phyloP scores from a whole-genome alignment of 2,888 invertebrate species.

The Busseola fusca region DNA sequence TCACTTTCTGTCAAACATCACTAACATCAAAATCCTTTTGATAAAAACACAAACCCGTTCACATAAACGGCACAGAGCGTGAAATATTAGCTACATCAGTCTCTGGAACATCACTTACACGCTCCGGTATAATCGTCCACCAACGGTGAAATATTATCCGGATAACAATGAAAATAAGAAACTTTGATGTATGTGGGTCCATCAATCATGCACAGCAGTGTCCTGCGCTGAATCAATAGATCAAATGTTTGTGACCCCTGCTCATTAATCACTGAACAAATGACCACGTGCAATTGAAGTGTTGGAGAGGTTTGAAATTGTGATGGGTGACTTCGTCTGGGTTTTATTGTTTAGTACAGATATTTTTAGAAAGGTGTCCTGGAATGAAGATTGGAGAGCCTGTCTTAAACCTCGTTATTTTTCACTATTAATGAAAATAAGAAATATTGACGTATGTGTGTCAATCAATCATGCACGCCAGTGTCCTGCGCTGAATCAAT shows the following conservation, averaged over 20 bases:
- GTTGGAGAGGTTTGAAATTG: slow-evolving; percentile 21
- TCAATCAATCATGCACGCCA: slow-evolving; percentile 65
- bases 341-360: not conserved
- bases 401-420: not conserved
- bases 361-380: not conserved
- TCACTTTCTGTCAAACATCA: not conserved
- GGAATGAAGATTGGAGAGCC: not conserved
- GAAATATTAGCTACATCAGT: slow-evolving; percentile 75
- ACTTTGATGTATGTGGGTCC: slow-evolving; percentile 72
- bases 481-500: slow-evolving; percentile 71
- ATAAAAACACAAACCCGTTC: slow-evolving; percentile 26
- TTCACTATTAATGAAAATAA: slow-evolving; percentile 68
- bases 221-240: slow-evolving; percentile 71
- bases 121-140: slow-evolving; percentile 58
- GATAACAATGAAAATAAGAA: slow-evolving; percentile 78
- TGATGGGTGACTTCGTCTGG: slow-evolving; percentile 22
- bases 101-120: slow-evolving; percentile 67
- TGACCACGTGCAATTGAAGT: slow-evolving; percentile 38
- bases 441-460: slow-evolving; percentile 73
- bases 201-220: slow-evolving; percentile 68
- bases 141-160: slow-evolving; percentile 74
- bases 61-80: slow-evolving; percentile 46
- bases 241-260: slow-evolving; percentile 61
- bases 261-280: slow-evolving; percentile 63
- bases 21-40: slow-evolving; percentile 1